Percentiles rank a stretch among this genome's conserved stretches.
Evolutionary conservation across 2,113 vertebrate genomes (phyloP).

Genomic region (Terrapene triunguis): DNA sequence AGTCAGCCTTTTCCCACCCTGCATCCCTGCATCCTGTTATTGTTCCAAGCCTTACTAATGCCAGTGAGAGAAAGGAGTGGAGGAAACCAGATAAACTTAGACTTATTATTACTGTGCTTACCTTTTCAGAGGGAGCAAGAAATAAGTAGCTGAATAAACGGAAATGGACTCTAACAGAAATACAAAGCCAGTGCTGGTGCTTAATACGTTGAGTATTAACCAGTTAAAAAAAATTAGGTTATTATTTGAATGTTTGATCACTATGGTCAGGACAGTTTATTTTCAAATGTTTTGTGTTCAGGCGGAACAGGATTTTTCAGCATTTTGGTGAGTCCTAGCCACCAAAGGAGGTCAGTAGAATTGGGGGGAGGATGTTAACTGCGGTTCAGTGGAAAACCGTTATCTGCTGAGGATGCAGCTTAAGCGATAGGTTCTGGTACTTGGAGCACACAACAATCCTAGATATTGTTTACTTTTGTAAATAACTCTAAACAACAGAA

Average conservation of each 20-base stretch:
- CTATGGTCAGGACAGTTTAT: neutral
- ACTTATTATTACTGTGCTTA: constrained; percentile 61
- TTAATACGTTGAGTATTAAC: neutral
- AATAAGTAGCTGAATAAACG: constrained; percentile 59
- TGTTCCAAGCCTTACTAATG: constrained; percentile 78
- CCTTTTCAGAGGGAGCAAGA: constrained; percentile 43
- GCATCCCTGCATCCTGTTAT: constrained; percentile 88
- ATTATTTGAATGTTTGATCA: neutral
- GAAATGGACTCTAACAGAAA: constrained; percentile 34
- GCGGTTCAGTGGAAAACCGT: constrained; percentile 31
- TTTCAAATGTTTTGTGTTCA: neutral
- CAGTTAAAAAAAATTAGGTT: neutral
- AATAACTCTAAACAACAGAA: neutral
- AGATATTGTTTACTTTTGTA: constrained; percentile 15
- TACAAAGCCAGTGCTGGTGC: neutral
- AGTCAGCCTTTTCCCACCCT: constrained; percentile 83
- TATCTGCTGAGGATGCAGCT: constrained; percentile 47
- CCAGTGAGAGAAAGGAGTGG: constrained; percentile 77
- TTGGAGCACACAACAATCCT: neutral
- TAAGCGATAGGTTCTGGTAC: constrained; percentile 1
- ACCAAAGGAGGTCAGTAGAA: neutral
- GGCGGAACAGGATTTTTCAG: neutral
- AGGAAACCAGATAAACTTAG: constrained; percentile 83
- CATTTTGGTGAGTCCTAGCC: neutral
- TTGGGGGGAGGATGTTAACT: neutral